Evolutionary conservation across 2,888 invertebrate genomes (phyloP).

Genomic region (Leptinotarsa rubiginosa): DNA sequence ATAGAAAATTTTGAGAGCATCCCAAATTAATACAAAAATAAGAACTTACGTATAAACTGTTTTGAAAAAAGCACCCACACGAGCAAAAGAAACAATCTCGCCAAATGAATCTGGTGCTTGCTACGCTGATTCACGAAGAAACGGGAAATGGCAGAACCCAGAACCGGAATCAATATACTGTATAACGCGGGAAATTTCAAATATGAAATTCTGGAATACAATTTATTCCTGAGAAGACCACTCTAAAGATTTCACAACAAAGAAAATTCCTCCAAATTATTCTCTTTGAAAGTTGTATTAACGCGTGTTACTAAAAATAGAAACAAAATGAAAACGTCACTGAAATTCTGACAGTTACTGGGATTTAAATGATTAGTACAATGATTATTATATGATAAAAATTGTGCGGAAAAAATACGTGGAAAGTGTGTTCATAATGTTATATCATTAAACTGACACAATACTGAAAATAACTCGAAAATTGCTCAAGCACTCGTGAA

Average conservation of each 20-base stretch:
- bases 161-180: constrained; percentile 60
- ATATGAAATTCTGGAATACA: constrained; percentile 28
- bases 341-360: constrained; percentile 33
- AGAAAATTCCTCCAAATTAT: constrained; percentile 35
- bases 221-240: constrained; percentile 33
- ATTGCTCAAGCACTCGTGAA: too few relatives aligned
- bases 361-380: background rate
- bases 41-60: constrained; percentile 66
- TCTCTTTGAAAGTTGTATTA: constrained; percentile 35
- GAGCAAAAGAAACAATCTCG: constrained; percentile 59
- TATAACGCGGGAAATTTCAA: constrained; percentile 59
- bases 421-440: too few relatives aligned
- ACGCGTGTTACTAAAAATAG: constrained; percentile 33
- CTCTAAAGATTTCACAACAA: constrained; percentile 50
- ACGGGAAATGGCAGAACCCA: constrained; percentile 51
- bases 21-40: constrained; percentile 2
- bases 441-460: too few relatives aligned
- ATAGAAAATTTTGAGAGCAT: background rate
- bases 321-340: constrained; percentile 41
- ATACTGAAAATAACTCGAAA: too few relatives aligned
- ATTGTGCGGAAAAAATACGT: too few relatives aligned
- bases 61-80: constrained; percentile 66
- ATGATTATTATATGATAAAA: too few relatives aligned
- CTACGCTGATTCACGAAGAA: constrained; percentile 52
- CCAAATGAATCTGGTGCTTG: constrained; percentile 55